phyloP scores from a whole-genome alignment of 1,140 invertebrate genomes.

The Atta cephalotes region DNA sequence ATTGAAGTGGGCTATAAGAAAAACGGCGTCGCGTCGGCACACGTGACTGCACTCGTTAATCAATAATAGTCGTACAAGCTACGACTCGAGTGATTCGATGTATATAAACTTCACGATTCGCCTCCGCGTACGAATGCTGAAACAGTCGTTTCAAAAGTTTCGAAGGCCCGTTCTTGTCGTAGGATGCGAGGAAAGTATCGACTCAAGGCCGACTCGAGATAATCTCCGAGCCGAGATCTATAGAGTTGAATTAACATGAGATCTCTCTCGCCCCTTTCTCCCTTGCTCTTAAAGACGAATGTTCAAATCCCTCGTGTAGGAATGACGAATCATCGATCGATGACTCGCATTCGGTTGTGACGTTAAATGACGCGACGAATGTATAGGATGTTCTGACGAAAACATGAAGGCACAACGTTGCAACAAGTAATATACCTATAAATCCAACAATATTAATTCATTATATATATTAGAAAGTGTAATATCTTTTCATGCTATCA shows the following conservation, averaged over 20 bases:
- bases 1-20: constrained; percentile 8
- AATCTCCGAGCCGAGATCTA: not conserved
- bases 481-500: not conserved
- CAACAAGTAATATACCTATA: not conserved
- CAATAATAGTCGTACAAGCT: constrained; percentile 33
- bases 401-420: not conserved
- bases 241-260: not conserved
- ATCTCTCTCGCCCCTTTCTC: not conserved
- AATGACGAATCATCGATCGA: constrained; percentile 32
- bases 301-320: not conserved
- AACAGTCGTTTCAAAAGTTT: constrained; percentile 64
- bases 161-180: constrained; percentile 64
- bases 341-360: not conserved
- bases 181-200: constrained; percentile 74
- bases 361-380: not conserved
- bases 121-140: constrained; percentile 20
- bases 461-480: not conserved
- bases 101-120: not conserved
- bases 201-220: constrained; percentile 76
- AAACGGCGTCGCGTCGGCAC: constrained; percentile 9
- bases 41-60: constrained; percentile 31
- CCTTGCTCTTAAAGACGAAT: not conserved
- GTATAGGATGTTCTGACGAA: not conserved
- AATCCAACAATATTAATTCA: not conserved
- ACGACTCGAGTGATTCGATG: not conserved